These are phyloP conservation scores for Tupaia chinensis DNA, from an alignment of 2,113 vertebrate genomes.

Conservation along the genomic window DNA sequence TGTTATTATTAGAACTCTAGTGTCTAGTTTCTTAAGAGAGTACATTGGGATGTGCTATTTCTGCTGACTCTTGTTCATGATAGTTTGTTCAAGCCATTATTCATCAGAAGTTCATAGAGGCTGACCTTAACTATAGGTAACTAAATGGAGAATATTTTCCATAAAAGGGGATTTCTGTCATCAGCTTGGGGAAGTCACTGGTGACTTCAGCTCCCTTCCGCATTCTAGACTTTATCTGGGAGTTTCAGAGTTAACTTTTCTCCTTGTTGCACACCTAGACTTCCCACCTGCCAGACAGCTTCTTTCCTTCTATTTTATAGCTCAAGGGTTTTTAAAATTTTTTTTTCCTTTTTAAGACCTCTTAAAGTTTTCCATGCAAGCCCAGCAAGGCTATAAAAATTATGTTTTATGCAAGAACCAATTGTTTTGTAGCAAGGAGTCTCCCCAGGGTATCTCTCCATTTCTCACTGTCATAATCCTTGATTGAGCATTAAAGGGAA, in stretches of 20 bases:
- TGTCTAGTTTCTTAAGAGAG: not conserved
- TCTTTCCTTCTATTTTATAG: too few species aligned
- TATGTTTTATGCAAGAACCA: not conserved
- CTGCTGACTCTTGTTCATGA: fast-evolving
- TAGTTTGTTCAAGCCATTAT: not conserved
- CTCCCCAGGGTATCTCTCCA: not conserved
- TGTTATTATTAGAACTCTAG: not conserved
- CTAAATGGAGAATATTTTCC: not conserved
- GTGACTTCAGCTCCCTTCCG: too few species aligned
- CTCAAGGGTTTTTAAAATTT: not conserved
- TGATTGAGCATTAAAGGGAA: not conserved
- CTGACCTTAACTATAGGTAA: not conserved
- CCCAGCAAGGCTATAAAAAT: not conserved
- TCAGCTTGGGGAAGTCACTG: not conserved
- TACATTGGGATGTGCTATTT: fast-evolving
- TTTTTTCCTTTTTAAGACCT: not conserved
- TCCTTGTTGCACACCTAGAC: too few species aligned
- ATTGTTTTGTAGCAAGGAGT: not conserved
- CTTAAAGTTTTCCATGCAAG: not conserved
- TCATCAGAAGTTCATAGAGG: not conserved
- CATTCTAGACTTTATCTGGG: too few species aligned
- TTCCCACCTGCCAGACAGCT: too few species aligned
- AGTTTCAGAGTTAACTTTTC: not conserved
- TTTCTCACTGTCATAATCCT: not conserved
- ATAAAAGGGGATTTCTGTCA: not conserved